A percentile compares a stretch with the other conserved stretches of the same genome.
Evolutionary conservation across 2,797 vertebrate species (phyloP).

Genomic region (Erpetoichthys calabaricus): DNA sequence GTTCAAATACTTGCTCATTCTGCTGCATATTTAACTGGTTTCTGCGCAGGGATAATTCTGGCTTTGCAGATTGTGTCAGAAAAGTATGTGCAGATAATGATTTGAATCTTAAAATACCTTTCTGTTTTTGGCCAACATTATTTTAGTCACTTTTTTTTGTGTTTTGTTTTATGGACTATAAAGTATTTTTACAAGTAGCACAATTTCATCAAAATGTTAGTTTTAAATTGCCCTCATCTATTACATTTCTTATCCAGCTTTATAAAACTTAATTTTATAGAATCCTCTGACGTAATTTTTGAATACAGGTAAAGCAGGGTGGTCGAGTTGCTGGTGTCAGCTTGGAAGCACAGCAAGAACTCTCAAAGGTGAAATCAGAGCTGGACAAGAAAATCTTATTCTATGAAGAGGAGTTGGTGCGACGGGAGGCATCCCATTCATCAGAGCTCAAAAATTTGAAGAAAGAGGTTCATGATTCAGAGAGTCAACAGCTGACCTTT

Average conservation of each 20-base stretch:
- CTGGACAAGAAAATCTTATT: constrained; percentile 84
- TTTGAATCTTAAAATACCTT: too few species aligned
- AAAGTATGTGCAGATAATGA: too few species aligned
- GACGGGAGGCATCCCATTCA: constrained; percentile 70
- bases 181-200: constrained; percentile 11
- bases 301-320: constrained; percentile 74
- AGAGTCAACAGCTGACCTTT: constrained; percentile 66
- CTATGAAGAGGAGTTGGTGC: constrained; percentile 82
- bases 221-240: background rate
- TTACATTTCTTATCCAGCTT: background rate
- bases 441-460: constrained; percentile 74
- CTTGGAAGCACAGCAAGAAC: constrained; percentile 73
- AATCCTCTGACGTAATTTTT: too few species aligned
- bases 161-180: too few species aligned
- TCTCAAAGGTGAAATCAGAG: constrained; percentile 73
- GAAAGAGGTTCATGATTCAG: constrained; percentile 79
- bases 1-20: too few species aligned
- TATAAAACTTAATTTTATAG: background rate
- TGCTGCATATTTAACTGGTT: too few species aligned
- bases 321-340: constrained; percentile 44
- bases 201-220: background rate
- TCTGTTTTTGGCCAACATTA: too few species aligned
- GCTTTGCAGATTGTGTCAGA: too few species aligned
- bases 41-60: too few species aligned
- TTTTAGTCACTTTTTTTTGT: too few species aligned